Evolutionary conservation across 2,797 vertebrate species (phyloP).

Genomic region (Semotilus atromaculatus): DNA sequence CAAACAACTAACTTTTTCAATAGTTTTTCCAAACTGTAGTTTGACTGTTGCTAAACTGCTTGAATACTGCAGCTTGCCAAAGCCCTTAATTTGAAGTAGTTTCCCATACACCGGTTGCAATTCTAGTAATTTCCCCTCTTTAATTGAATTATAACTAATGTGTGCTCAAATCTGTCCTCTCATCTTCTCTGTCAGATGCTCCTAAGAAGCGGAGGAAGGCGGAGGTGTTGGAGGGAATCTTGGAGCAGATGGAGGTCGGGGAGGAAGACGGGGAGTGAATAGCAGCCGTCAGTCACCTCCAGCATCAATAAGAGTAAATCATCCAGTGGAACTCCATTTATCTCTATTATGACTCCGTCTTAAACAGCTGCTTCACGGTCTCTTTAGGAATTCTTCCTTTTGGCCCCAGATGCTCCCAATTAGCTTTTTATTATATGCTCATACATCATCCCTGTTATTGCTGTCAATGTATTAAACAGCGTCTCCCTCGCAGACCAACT

Average conservation of each 20-base stretch:
- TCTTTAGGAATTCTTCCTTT: slow-evolving; percentile 46
- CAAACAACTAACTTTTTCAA: background rate
- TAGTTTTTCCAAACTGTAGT: slow-evolving; percentile 1
- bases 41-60: slow-evolving; percentile 5
- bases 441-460: slow-evolving; percentile 48
- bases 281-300: slow-evolving; percentile 46
- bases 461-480: slow-evolving; percentile 38
- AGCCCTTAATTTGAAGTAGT: background rate
- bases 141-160: slow-evolving; percentile 14
- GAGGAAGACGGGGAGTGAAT: slow-evolving; percentile 60
- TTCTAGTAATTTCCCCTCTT: background rate
- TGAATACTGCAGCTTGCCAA: slow-evolving; percentile 12
- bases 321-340: slow-evolving; percentile 31
- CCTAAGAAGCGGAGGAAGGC: slow-evolving; percentile 81
- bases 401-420: slow-evolving; percentile 54
- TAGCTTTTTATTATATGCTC: slow-evolving; percentile 54
- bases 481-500: slow-evolving; percentile 29
- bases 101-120: background rate
- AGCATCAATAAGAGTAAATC: slow-evolving; percentile 46
- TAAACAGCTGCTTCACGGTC: slow-evolving; percentile 40
- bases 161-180: background rate
- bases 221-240: slow-evolving; percentile 84
- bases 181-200: slow-evolving; percentile 73
- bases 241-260: slow-evolving; percentile 86
- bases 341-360: slow-evolving; percentile 34